Evolutionary conservation across 1,140 invertebrate species (phyloP).

Genomic region (Cotesia vestalis): DNA sequence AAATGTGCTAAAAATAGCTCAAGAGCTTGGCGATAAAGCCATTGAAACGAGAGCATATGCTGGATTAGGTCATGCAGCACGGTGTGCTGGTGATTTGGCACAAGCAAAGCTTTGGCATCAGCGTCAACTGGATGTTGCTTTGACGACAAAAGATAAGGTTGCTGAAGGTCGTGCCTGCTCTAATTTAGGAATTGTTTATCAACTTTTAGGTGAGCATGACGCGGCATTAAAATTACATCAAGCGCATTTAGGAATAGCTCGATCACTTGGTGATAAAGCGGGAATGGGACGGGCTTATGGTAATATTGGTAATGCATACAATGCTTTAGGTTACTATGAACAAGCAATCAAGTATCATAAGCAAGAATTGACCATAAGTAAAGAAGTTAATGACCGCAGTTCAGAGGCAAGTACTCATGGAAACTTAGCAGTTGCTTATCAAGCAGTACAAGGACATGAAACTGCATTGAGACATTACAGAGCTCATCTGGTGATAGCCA

Average conservation of each 20-base stretch:
- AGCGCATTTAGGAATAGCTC: slow-evolving; percentile 86
- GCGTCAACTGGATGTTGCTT: slow-evolving; percentile 91
- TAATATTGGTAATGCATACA: slow-evolving; percentile 93
- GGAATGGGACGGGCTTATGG: slow-evolving; percentile 93
- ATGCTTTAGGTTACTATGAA: slow-evolving; percentile 88
- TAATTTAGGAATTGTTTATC: slow-evolving; percentile 93
- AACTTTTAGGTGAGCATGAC: slow-evolving; percentile 86
- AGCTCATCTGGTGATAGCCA: slow-evolving; percentile 84
- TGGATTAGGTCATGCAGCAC: slow-evolving; percentile 91
- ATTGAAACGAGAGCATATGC: slow-evolving; percentile 95
- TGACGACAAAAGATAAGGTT: slow-evolving; percentile 89
- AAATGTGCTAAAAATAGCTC: slow-evolving; percentile 90
- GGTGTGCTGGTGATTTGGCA: slow-evolving; percentile 81
- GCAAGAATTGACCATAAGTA: slow-evolving; percentile 92
- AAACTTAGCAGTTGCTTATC: slow-evolving; percentile 94
- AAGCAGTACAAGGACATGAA: slow-evolving; percentile 91
- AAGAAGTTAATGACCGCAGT: slow-evolving; percentile 92
- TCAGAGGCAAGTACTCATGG: slow-evolving; percentile 96
- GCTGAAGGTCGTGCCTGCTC: slow-evolving; percentile 93
- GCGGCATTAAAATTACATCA: slow-evolving; percentile 91
- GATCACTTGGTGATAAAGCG: slow-evolving; percentile 81
- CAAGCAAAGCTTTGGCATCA: slow-evolving; percentile 96
- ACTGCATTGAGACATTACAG: slow-evolving; percentile 92
- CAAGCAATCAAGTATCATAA: slow-evolving; percentile 95
- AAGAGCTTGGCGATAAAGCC: slow-evolving; percentile 87